These are phyloP conservation scores for Amblyornis subalaris DNA, from an alignment of 2,113 vertebrate genomes.

Conservation along the genomic window DNA sequence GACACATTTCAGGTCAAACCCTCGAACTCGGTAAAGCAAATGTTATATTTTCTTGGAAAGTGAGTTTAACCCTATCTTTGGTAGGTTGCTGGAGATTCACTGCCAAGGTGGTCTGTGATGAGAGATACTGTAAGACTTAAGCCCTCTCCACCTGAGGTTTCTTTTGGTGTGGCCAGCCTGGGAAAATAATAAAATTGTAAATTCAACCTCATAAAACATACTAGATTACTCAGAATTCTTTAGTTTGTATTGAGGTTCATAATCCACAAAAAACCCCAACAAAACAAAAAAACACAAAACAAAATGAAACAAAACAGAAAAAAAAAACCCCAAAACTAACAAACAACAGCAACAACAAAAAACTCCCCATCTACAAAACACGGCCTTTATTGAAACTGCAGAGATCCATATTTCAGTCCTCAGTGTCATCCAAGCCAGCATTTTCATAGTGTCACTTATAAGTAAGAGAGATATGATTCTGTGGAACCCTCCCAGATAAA, in stretches of 20 bases:
- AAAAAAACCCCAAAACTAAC: background rate
- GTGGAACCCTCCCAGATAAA: background rate
- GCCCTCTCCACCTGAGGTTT: background rate
- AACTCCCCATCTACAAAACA: background rate
- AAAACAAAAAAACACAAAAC: background rate
- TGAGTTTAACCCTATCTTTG: background rate
- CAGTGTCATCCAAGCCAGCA: background rate
- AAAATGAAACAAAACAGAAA: too few relatives aligned
- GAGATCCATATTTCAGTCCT: background rate
- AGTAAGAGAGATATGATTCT: too few relatives aligned
- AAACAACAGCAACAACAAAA: background rate
- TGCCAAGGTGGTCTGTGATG: rapidly evolving
- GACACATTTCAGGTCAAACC: background rate
- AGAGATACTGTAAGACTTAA: background rate
- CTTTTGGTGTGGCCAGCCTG: background rate
- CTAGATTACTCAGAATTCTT: background rate
- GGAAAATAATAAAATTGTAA: background rate
- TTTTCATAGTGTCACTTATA: background rate
- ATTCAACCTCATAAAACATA: background rate
- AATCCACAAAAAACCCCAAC: background rate
- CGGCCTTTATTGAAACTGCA: background rate
- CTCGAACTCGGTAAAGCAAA: background rate
- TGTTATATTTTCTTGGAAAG: background rate
- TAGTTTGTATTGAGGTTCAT: background rate
- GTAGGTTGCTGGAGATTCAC: background rate